These are phyloP conservation scores for Phyllotreta striolata DNA, from an alignment of 2,888 invertebrate species.

Conservation along the genomic window DNA sequence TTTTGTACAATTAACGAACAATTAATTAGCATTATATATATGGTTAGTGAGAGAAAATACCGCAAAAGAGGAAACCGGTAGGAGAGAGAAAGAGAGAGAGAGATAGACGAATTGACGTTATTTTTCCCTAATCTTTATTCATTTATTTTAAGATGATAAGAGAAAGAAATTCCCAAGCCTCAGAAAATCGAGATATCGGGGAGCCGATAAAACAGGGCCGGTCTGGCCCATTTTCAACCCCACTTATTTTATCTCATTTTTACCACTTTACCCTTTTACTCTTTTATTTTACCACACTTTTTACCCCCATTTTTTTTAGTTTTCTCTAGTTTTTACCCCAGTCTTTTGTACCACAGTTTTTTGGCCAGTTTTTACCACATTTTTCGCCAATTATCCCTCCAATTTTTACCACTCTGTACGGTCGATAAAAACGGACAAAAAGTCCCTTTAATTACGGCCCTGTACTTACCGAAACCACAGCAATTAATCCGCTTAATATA, in stretches of 20 bases:
- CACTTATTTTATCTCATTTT: neutral
- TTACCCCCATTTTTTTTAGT: neutral
- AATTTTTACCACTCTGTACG: no score
- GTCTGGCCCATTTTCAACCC: constrained; percentile 7
- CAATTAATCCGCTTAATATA: constrained; percentile 28
- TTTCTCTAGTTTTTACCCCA: no score
- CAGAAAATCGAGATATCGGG: constrained; percentile 13
- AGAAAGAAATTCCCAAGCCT: constrained; percentile 21
- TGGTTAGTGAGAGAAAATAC: constrained; percentile 7
- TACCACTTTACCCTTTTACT: neutral
- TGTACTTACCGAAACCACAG: constrained; percentile 23
- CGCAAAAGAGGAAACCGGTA: constrained; percentile 13
- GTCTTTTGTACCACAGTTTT: no score
- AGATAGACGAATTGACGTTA: no score
- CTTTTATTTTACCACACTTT: neutral
- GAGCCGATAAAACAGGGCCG: constrained; percentile 19
- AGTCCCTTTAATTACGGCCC: constrained; percentile 6
- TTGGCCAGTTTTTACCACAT: no score
- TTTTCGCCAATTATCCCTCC: no score
- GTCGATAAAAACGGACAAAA: neutral
- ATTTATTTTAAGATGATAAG: no score
- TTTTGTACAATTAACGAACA: no score
- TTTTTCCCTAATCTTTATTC: no score
- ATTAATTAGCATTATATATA: constrained; percentile 18
- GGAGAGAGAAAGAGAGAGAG: no score